Evolutionary conservation across 2,888 invertebrate species (phyloP).

Genomic region (Hoplodrina blanda): DNA sequence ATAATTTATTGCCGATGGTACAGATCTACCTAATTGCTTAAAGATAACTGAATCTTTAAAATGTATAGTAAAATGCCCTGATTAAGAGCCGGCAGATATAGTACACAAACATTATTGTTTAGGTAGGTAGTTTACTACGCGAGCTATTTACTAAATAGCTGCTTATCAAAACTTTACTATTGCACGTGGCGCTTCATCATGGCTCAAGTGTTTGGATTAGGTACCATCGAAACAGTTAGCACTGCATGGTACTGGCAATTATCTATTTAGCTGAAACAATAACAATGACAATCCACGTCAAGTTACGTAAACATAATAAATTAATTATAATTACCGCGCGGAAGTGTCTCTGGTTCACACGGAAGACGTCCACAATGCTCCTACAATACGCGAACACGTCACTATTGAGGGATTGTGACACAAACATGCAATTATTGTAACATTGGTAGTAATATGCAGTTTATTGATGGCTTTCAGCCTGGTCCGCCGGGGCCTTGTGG

Average conservation of each 20-base stretch:
- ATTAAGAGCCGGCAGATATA: too few relatives aligned
- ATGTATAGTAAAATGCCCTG: too few relatives aligned
- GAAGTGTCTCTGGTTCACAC: slow-evolving; percentile 45
- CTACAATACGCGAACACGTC: slow-evolving; percentile 14
- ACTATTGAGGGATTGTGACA: slow-evolving; percentile 14
- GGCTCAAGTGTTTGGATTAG: neutral
- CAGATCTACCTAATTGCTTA: neutral
- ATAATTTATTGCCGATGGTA: neutral
- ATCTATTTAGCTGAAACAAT: slow-evolving; percentile 12
- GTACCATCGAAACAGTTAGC: neutral
- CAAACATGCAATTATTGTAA: neutral
- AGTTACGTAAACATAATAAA: slow-evolving; percentile 25
- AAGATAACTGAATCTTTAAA: neutral
- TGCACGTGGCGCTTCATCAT: neutral
- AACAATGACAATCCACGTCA: slow-evolving; percentile 5
- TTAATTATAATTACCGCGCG: slow-evolving; percentile 31
- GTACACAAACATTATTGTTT: too few relatives aligned
- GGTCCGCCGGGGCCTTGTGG: neutral
- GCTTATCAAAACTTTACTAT: too few relatives aligned
- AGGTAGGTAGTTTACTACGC: too few relatives aligned
- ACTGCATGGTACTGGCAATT: neutral
- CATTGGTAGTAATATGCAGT: neutral
- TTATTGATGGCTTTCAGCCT: too few relatives aligned
- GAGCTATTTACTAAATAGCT: too few relatives aligned
- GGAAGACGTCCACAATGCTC: slow-evolving; percentile 27